A percentile compares a stretch with the other conserved stretches of the same genome.
phyloP scores from a whole-genome alignment of 2,797 vertebrate genomes.

The Jordanella pulchra region DNA sequence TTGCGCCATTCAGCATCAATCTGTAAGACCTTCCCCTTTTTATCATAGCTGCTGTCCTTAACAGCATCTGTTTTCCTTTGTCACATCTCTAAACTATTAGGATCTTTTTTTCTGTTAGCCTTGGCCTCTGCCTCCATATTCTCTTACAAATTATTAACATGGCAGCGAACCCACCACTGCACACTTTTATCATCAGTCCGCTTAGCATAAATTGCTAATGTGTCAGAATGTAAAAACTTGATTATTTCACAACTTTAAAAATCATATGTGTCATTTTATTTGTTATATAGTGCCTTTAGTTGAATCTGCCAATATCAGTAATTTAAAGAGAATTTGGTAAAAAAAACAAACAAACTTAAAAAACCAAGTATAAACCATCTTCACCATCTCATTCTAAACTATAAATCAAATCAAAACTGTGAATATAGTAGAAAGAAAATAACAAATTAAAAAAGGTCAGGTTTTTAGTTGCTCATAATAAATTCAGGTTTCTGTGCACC shows the following conservation, averaged over 20 bases:
- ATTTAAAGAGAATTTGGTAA: not conserved
- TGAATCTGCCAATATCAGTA: not conserved
- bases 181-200: not conserved
- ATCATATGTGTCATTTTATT: not conserved
- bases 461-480: not conserved
- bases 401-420: not conserved
- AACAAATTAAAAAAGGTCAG: not conserved
- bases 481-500: not conserved
- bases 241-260: not conserved
- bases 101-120: too few relatives aligned
- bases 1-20: too few relatives aligned
- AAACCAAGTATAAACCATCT: too few relatives aligned
- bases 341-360: not conserved
- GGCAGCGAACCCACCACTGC: constrained; percentile 1
- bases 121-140: too few relatives aligned
- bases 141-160: not conserved
- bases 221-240: not conserved
- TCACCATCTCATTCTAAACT: not conserved
- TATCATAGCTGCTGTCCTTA: too few relatives aligned
- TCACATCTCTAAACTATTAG: too few relatives aligned
- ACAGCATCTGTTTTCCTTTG: too few relatives aligned
- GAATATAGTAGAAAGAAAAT: not conserved
- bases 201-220: not conserved
- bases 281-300: not conserved
- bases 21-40: too few relatives aligned